Conservation (phyloP, 2,797 vertebrate genomes). For the Strix occidentalis region DNA sequence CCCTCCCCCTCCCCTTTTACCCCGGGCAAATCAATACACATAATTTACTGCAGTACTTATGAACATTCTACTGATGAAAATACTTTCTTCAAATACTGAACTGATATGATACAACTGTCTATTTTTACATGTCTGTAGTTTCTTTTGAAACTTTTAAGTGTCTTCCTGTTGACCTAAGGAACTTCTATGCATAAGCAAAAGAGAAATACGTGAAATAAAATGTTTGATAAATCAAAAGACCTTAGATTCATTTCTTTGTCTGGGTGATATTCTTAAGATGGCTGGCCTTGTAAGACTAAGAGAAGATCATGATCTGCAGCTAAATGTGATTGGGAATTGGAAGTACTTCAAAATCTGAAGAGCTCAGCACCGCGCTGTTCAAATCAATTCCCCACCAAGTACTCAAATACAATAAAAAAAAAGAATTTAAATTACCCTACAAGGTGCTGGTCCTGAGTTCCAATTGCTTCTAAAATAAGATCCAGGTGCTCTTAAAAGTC, state of each 20-base stretch:
- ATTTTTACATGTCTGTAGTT: neutral
- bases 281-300: conserved; percentile 11
- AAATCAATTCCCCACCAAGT: conserved; percentile 55
- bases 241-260: neutral
- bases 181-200: neutral
- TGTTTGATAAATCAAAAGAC: neutral
- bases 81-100: neutral
- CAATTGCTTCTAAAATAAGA: conserved; percentile 75
- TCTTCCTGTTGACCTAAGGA: neutral
- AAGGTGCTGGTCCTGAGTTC: conserved; percentile 40
- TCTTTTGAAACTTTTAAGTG: neutral
- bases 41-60: neutral
- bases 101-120: rapidly evolving
- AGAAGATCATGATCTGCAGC: conserved; percentile 7
- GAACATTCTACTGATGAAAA: neutral
- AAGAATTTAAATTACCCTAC: conserved; percentile 62
- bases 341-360: conserved; percentile 34
- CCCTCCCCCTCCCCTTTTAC: rapidly evolving
- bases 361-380: conserved; percentile 2
- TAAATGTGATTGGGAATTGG: conserved; percentile 45
- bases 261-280: conserved; percentile 29
- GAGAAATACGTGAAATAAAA: conserved; percentile 9
- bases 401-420: conserved; percentile 48
- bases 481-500: conserved; percentile 66
- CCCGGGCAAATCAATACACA: neutral